Evolutionary conservation across 2,888 invertebrate genomes (phyloP).

Genomic region (Muschampia staudingeri): DNA sequence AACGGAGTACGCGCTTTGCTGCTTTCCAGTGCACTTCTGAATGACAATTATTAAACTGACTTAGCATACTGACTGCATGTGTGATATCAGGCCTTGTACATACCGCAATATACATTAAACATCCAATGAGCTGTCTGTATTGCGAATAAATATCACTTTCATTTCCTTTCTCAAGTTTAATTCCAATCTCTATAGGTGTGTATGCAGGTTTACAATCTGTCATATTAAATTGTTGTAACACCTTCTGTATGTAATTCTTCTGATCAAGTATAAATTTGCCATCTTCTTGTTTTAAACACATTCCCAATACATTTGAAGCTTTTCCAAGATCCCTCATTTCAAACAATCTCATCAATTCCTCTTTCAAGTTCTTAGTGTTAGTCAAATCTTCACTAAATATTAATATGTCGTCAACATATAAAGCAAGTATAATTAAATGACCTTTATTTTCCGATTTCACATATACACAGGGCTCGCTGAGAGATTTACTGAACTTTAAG

Average conservation of each 20-base stretch:
- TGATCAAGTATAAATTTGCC: neutral
- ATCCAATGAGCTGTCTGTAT: neutral
- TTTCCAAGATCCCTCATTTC: neutral
- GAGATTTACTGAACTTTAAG: neutral
- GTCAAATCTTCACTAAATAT: neutral
- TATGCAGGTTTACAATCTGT: neutral
- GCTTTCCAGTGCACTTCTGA: neutral
- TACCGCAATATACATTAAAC: neutral
- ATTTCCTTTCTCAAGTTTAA: neutral
- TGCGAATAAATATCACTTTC: neutral
- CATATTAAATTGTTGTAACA: neutral
- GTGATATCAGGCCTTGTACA: neutral
- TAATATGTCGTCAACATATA: neutral
- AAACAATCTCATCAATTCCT: neutral
- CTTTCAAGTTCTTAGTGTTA: neutral
- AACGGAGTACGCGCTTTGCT: neutral
- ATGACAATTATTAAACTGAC: neutral
- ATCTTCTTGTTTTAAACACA: neutral
- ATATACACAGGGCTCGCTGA: neutral
- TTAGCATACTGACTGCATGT: neutral
- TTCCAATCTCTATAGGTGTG: neutral
- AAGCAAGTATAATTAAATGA: neutral
- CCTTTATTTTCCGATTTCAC: neutral
- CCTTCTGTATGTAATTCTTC: neutral
- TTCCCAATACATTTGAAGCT: constrained; percentile 8